Evolutionary conservation across 2,888 invertebrate genomes (phyloP), one percentile per base, ranked within the genome.

Genomic region (Sminthurides aquaticus): DNA sequence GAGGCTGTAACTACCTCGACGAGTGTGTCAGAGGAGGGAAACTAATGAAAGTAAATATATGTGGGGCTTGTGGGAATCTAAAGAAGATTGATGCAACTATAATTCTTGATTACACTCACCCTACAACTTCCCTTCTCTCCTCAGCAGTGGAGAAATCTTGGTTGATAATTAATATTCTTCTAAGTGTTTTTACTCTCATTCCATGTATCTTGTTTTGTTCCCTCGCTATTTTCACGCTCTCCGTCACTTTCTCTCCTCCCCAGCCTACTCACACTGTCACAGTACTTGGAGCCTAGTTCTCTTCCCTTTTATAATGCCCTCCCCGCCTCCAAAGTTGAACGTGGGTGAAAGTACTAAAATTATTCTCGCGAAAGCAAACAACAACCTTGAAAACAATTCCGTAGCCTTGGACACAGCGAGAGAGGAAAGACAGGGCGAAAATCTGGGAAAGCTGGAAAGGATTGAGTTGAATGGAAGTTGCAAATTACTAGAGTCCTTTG

Each of bases 31-130:
- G 5, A 22, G 18, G 20, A 20, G 11, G 20, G 52, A 20, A 20
- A 20, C 8, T 52, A 20, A 52, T 8, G 52, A 20, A 52, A 20
- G 52, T 8, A 52, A 15, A 22, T 20, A 52, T 52, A 22, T 18
- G 52, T 20, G 20, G 5, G 52, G 15, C 52, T 20, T 52, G 5
- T 52, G 52, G 52, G 52, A 18, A 52, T 52, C 5, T 52, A 52
- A 52, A 52, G 52, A 52, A 22, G 52, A 52, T 52, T 18, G 52
- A 52, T 52, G 52, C 20, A 52, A 52, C 52, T 52, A 52, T 52
- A 52, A 52, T 52, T 52, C 52, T 52, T 52, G 52, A 52, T 52
- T 52, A 52, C 22, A 5, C 20, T 15, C 43, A 5, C n/a, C n/a
- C n/a, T n/a, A n/a, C 5, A 34, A 34, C 8, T 34, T 34, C 15